phyloP scores from a whole-genome alignment of 2,113 vertebrate species.

The Camarhynchus parvulus region DNA sequence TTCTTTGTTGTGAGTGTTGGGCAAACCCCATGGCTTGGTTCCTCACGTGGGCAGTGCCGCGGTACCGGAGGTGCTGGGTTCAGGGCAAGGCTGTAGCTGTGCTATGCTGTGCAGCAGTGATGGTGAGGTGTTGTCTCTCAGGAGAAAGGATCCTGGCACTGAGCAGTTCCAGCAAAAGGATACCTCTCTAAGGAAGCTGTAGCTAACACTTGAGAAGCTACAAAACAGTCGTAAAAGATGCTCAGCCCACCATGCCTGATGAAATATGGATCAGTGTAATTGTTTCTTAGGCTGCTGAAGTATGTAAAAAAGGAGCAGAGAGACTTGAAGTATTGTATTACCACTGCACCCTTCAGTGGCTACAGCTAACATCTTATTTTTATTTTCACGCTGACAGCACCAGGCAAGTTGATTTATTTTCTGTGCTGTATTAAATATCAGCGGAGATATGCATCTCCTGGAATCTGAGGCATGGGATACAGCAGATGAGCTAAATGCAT shows the following conservation, averaged over 20 bases:
- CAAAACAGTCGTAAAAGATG: neutral
- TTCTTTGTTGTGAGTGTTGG: neutral
- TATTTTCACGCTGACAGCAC: slow-evolving; percentile 33
- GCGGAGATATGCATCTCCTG: neutral
- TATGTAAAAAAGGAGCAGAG: neutral
- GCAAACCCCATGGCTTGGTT: neutral
- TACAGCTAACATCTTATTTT: slow-evolving; percentile 30
- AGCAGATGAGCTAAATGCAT: neutral
- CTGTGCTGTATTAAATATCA: neutral
- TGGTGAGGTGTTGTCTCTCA: neutral
- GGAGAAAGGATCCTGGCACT: neutral
- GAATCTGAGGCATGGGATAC: neutral
- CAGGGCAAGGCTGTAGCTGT: neutral
- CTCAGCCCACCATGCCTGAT: neutral
- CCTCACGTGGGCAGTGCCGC: rapidly evolving
- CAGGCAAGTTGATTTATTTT: slow-evolving; percentile 39
- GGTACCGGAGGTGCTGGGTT: neutral
- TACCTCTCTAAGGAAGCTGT: neutral
- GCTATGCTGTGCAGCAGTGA: rapidly evolving
- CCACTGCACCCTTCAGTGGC: slow-evolving; percentile 11
- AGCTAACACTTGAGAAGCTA: neutral
- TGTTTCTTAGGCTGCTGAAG: slow-evolving; percentile 8
- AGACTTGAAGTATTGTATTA: neutral
- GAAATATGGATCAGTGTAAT: slow-evolving; percentile 27
- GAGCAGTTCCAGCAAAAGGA: neutral